Conservation (phyloP, 1,140 invertebrate species). For the Holcopasites calliopsidis region DNA sequence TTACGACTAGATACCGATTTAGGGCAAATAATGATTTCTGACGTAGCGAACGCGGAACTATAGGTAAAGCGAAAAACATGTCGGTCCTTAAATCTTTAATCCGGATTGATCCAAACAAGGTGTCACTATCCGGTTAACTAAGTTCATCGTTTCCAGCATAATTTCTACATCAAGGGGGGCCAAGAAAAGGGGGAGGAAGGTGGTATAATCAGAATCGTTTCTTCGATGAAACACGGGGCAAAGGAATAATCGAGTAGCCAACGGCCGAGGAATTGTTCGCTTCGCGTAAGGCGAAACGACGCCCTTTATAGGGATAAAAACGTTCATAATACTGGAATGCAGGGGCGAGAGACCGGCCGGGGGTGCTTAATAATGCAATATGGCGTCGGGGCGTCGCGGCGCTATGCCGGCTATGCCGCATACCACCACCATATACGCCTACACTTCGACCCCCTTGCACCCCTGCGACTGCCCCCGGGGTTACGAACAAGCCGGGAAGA, state of each 20-base stretch:
- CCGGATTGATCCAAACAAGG: conserved; percentile 2
- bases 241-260: not conserved
- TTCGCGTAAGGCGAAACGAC: conserved; percentile 32
- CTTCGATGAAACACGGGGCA: too few relatives aligned
- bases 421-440: conserved; percentile 74
- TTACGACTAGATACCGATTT: not conserved
- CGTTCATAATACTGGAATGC: conserved; percentile 78
- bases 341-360: conserved; percentile 57
- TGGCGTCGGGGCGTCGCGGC: conserved; percentile 73
- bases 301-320: conserved; percentile 75
- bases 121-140: not conserved
- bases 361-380: conserved; percentile 79
- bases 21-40: conserved; percentile 37
- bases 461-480: conserved; percentile 19
- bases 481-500: not conserved
- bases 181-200: too few relatives aligned
- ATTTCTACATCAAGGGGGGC: not conserved
- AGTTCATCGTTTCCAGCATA: not conserved
- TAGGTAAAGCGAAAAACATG: not conserved
- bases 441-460: conserved; percentile 56
- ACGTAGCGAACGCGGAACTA: conserved; percentile 13
- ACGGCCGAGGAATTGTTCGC: not conserved
- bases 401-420: conserved; percentile 77
- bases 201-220: too few relatives aligned
- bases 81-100: conserved; percentile 22